A percentile compares a stretch with the other conserved stretches of the same genome.
Evolutionary conservation across 2,888 invertebrate genomes (phyloP).

Genomic region (Agrilus biguttatus): DNA sequence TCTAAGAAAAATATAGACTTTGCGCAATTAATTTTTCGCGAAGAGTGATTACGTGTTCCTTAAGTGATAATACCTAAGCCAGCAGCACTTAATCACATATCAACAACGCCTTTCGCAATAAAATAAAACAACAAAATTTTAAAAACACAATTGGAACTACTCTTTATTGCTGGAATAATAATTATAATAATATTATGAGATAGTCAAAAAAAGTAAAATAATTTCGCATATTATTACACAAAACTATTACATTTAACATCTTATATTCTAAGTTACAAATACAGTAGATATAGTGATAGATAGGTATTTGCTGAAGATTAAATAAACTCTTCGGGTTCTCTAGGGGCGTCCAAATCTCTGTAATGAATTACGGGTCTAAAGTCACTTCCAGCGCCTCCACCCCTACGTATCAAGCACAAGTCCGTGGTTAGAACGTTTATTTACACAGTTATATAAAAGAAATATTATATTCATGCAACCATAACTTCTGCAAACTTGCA

Average conservation of each 20-base stretch:
- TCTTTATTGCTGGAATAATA: too few relatives aligned
- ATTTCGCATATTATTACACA: background rate
- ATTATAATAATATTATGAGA: too few relatives aligned
- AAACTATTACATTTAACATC: background rate
- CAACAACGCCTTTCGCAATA: too few relatives aligned
- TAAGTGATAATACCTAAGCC: too few relatives aligned
- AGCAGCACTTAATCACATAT: too few relatives aligned
- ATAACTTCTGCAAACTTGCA: background rate
- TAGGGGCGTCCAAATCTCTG: conserved; percentile 83
- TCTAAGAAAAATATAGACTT: too few relatives aligned
- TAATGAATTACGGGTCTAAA: conserved; percentile 84
- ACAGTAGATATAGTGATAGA: background rate
- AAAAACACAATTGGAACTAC: background rate
- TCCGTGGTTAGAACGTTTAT: background rate
- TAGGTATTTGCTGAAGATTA: conserved; percentile 26
- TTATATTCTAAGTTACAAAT: background rate
- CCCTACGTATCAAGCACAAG: conserved; percentile 33
- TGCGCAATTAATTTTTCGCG: too few relatives aligned
- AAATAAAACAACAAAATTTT: background rate
- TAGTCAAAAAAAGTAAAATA: too few relatives aligned
- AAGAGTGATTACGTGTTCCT: too few relatives aligned
- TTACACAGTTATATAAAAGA: background rate
- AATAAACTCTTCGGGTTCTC: conserved; percentile 78
- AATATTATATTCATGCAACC: background rate
- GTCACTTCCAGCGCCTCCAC: conserved; percentile 54